Evolutionary conservation across 2,113 vertebrate genomes (phyloP).

Genomic region (Neogale vison): DNA sequence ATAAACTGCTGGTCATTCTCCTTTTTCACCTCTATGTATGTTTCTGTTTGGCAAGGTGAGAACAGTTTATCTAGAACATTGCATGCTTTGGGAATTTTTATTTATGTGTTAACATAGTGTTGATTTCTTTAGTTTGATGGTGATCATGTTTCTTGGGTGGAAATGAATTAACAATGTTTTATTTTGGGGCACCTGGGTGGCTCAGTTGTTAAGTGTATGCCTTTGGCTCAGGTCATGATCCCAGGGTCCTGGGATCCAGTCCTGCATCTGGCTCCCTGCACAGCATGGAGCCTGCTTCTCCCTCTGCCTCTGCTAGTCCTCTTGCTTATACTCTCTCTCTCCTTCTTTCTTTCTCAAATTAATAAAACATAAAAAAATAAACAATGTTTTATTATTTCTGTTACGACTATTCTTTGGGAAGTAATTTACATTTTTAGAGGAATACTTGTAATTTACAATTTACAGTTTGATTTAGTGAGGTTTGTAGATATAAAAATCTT

Average conservation of each 20-base stretch:
- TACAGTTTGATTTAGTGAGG: constrained; percentile 10
- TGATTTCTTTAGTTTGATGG: neutral
- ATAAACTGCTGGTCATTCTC: neutral
- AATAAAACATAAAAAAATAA: no score
- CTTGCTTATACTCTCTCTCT: no score
- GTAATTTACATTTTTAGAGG: constrained; percentile 4
- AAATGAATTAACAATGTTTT: neutral
- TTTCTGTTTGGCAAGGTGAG: neutral
- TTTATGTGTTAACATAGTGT: neutral
- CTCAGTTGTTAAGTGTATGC: no score
- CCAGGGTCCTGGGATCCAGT: no score
- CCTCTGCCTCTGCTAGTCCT: no score
- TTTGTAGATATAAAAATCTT: constrained; percentile 36
- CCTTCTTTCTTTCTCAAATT: no score
- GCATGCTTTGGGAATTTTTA: neutral
- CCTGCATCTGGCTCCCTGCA: no score
- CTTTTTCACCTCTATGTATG: neutral
- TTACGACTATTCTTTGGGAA: neutral
- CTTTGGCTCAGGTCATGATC: no score
- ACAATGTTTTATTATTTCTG: neutral
- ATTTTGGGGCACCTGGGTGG: neutral
- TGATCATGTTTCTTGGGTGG: neutral
- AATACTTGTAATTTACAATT: neutral
- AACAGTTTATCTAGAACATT: neutral
- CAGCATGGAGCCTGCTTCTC: no score